phyloP scores from a whole-genome alignment of 2,888 invertebrate genomes.

The Spilarctia lutea region DNA sequence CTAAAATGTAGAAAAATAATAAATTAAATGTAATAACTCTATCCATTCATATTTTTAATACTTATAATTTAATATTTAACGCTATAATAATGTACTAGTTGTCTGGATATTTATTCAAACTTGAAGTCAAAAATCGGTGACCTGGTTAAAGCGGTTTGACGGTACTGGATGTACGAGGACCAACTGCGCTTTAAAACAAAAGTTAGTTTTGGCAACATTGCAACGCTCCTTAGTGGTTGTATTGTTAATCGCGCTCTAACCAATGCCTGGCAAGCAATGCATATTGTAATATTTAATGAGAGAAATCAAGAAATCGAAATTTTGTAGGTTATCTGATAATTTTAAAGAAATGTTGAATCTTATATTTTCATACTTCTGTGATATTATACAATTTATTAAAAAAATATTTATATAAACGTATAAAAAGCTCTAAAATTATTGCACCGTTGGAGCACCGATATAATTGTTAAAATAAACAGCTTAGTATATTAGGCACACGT shows the following conservation, averaged over 20 bases:
- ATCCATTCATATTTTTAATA: not conserved
- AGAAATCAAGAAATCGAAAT: not conserved
- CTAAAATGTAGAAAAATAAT: too few relatives aligned
- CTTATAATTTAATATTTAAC: not conserved
- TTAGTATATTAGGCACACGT: too few relatives aligned
- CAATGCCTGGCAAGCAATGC: not conserved
- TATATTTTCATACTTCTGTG: not conserved
- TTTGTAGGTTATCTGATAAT: not conserved
- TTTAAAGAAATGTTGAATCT: not conserved
- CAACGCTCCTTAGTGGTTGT: constrained; percentile 32
- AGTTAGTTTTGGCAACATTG: constrained; percentile 39
- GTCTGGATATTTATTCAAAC: not conserved
- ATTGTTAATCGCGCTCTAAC: constrained; percentile 33
- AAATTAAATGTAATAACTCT: too few relatives aligned
- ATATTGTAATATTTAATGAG: not conserved
- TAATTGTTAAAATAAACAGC: too few relatives aligned
- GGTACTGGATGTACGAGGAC: not conserved
- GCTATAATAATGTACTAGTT: not conserved
- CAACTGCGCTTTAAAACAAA: constrained; percentile 30
- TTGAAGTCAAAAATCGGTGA: constrained; percentile 1
- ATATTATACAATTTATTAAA: too few relatives aligned
- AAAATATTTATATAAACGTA: too few relatives aligned
- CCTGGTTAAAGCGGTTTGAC: constrained; percentile 1
- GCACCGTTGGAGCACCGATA: too few relatives aligned
- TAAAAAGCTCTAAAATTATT: too few relatives aligned